Evolutionary conservation across 2,888 invertebrate genomes (phyloP), one percentile per base, ranked within the genome.

Genomic region (Siphlonurus alternatus): DNA sequence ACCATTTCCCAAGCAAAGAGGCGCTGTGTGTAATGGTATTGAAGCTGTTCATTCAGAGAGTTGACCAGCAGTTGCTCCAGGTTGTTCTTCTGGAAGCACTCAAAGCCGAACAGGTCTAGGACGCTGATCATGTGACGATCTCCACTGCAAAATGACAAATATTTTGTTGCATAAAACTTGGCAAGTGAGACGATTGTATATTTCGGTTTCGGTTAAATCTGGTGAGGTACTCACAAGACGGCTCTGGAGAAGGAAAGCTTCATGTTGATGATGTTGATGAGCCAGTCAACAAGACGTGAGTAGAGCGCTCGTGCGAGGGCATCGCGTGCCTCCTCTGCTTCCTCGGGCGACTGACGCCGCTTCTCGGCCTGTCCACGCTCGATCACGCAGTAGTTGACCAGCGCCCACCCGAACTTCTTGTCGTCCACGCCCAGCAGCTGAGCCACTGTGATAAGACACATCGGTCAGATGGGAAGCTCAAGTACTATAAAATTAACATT

Each of bases 1-100:
- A 79, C 84, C 86, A 90, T 87, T 80, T 95, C 95, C 88, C 91
- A 93, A 3, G 87, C 86, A 75, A 95, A 96, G 67, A 92, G 83
- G 72, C 89, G 83, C 75, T 96, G 95, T 71, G 93, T 89, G 75
- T 93, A 96, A 70, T 92, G 86, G 73, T 92, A 95, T 73, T 95
- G 94, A 73, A 96, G 82, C 76, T 95, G 93, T 74, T 96, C 95
- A 73, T 95, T 96, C 65, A 90, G 81, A 1, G 88, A 87, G 73
- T 96, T 96, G 1, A 93, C 87, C 69, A 93, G 85, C 7, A 96
- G 78, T 74, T 95, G 94, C 70, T 94, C 91, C 67, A 94, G 79
- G 15, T 87, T 83, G 76, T 96, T 96, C 70, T 85, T 81, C 69
- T 85, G 84, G 74, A 88, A 92, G 73, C 93, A 93, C 78, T 96